Evolutionary conservation across 1,140 invertebrate genomes (phyloP).

Genomic region (Aphaenogaster floridana): DNA sequence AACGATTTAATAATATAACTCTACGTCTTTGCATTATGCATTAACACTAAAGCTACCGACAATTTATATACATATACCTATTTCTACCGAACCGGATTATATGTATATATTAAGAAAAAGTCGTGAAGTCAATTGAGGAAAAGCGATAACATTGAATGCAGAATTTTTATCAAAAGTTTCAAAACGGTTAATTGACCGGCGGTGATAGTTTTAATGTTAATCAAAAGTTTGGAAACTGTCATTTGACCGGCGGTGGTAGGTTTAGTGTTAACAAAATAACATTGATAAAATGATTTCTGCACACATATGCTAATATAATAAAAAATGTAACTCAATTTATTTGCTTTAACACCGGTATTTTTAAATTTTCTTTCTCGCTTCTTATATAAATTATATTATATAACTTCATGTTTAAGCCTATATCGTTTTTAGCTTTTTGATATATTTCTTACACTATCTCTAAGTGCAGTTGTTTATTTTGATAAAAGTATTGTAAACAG

Average conservation of each 20-base stretch:
- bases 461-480: neutral
- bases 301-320: neutral
- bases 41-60: too few species aligned
- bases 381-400: neutral
- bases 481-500: neutral
- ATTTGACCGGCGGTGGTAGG: too few species aligned
- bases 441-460: neutral
- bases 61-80: too few species aligned
- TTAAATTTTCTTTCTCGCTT: neutral
- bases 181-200: too few species aligned
- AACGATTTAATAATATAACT: neutral
- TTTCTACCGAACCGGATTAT: too few species aligned
- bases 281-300: neutral
- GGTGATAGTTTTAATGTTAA: too few species aligned
- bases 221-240: too few species aligned
- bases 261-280: neutral
- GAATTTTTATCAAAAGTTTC: too few species aligned
- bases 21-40: neutral
- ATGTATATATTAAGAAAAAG: too few species aligned
- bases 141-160: too few species aligned
- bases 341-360: neutral
- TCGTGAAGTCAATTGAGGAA: too few species aligned
- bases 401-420: neutral
- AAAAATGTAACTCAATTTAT: neutral
- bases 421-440: neutral